These are phyloP conservation scores for Cherax destructor DNA, from an alignment of 1,140 invertebrate species.

Conservation along the genomic window DNA sequence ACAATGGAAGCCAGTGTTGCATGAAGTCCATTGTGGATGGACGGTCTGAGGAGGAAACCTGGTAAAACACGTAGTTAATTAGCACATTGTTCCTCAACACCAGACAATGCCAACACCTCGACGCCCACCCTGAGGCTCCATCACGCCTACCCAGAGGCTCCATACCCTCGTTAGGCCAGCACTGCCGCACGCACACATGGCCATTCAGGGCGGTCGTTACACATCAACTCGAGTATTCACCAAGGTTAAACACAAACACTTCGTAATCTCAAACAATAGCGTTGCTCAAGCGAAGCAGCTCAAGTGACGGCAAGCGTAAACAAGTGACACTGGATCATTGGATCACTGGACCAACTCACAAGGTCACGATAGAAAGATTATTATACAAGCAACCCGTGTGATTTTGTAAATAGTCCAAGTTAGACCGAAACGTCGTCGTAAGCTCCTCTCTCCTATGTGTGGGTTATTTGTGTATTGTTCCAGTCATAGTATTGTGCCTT, in stretches of 20 bases:
- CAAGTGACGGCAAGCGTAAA: too few relatives aligned
- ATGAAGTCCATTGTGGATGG: constrained; percentile 37
- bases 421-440: too few relatives aligned
- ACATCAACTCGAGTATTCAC: background rate
- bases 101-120: constrained; percentile 33
- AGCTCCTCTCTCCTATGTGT: too few relatives aligned
- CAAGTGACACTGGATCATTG: too few relatives aligned
- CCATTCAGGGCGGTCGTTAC: background rate
- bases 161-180: background rate
- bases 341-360: too few relatives aligned
- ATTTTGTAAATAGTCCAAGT: too few relatives aligned
- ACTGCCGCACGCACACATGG: background rate
- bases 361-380: too few relatives aligned
- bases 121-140: background rate
- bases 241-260: background rate
- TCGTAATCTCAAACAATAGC: too few relatives aligned
- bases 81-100: constrained; percentile 28
- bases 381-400: too few relatives aligned
- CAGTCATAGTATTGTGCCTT: too few relatives aligned
- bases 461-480: too few relatives aligned
- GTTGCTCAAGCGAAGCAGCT: too few relatives aligned
- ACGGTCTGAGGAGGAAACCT: constrained; percentile 23
- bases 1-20: constrained; percentile 41
- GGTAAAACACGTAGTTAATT: constrained; percentile 50
- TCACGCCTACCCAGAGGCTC: background rate